Percentiles rank a stretch among this genome's conserved stretches.
These are phyloP conservation scores for Drymonia ruficornis DNA, from an alignment of 2,888 invertebrate species.

Conservation along the genomic window DNA sequence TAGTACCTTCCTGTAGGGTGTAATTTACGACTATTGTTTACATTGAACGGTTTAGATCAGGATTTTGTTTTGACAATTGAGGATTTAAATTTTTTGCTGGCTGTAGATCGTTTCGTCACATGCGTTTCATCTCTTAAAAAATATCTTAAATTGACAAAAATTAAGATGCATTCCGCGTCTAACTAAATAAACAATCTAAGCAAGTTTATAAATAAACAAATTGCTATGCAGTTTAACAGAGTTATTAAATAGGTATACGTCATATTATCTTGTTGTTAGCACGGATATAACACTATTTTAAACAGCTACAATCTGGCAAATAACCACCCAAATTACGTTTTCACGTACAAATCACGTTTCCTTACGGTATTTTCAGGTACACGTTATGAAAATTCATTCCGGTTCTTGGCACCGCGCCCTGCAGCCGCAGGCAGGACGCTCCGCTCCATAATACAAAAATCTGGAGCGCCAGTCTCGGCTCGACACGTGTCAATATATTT, in stretches of 20 bases:
- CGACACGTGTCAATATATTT: constrained; percentile 62
- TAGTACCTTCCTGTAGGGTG: constrained; percentile 55
- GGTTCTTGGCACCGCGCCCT: constrained; percentile 31
- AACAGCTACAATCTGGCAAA: neutral
- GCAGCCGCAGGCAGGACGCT: constrained; percentile 17
- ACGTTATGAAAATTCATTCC: constrained; percentile 37
- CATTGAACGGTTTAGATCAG: constrained; percentile 32
- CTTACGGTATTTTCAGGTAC: constrained; percentile 5
- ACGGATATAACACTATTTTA: too few species aligned
- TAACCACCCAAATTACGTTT: neutral
- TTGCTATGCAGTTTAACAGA: too few species aligned
- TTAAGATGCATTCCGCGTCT: too few species aligned
- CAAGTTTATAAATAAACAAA: too few species aligned
- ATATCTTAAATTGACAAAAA: too few species aligned
- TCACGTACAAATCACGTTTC: neutral
- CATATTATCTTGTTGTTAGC: too few species aligned
- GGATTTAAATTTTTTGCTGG: constrained; percentile 5
- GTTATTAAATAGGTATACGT: too few species aligned
- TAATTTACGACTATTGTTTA: constrained; percentile 58
- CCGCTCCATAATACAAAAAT: constrained; percentile 43
- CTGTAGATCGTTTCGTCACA: too few species aligned
- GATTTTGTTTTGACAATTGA: constrained; percentile 19
- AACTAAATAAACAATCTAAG: too few species aligned
- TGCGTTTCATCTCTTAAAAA: too few species aligned
- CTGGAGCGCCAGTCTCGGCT: constrained; percentile 30